These are phyloP conservation scores for Progne subis DNA, from an alignment of 2,113 vertebrate species.

Conservation along the genomic window DNA sequence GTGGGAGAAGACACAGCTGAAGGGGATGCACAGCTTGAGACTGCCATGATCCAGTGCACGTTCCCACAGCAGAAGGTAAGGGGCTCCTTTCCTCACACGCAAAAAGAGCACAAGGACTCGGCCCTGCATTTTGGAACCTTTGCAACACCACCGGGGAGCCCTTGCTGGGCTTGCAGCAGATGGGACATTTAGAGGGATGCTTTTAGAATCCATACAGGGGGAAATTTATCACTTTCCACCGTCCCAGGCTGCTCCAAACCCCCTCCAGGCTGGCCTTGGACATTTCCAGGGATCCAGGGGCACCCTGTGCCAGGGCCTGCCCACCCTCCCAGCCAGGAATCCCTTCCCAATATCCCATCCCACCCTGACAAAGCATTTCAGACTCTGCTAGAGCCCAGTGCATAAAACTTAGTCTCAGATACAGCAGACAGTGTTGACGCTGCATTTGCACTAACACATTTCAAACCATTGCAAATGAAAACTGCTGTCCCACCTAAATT, in stretches of 20 bases:
- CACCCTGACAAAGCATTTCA: background rate
- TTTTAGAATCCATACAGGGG: background rate
- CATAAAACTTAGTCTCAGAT: background rate
- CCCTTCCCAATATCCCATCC: background rate
- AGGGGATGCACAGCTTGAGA: constrained; percentile 83
- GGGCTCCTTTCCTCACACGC: accelerated
- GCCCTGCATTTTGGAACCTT: background rate
- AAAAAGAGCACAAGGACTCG: accelerated
- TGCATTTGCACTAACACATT: background rate
- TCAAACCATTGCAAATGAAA: background rate
- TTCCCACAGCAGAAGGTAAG: constrained; percentile 89
- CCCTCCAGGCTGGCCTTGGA: background rate
- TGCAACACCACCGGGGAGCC: background rate
- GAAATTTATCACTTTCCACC: background rate
- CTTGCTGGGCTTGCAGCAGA: background rate
- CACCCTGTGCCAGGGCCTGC: too few relatives aligned
- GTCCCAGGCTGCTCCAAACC: background rate
- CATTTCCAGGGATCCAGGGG: background rate
- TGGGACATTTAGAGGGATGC: background rate
- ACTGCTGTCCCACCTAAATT: background rate
- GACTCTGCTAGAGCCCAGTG: background rate
- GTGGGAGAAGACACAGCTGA: constrained; percentile 88
- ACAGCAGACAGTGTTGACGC: accelerated
- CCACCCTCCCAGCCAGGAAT: background rate
- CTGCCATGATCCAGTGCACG: constrained; percentile 84